These are phyloP conservation scores for Magallana nippona DNA, from an alignment of 2,888 invertebrate genomes.

Conservation along the genomic window DNA sequence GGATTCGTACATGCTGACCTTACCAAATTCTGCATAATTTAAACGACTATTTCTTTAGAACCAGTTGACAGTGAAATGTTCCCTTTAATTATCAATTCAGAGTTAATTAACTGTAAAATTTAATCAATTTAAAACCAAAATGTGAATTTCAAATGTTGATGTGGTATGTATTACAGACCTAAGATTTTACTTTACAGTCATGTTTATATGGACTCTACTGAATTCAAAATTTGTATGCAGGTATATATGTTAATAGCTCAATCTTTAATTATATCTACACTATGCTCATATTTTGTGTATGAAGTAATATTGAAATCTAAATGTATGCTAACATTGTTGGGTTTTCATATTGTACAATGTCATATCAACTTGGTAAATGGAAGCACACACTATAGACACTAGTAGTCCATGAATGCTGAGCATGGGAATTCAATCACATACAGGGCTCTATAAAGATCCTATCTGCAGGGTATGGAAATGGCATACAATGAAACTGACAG, in stretches of 20 bases:
- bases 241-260: neutral
- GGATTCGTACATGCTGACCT: neutral
- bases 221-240: too few species aligned
- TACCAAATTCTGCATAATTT: neutral
- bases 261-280: neutral
- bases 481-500: constrained; percentile 32
- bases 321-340: neutral
- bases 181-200: too few species aligned
- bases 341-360: neutral
- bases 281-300: neutral
- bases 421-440: neutral
- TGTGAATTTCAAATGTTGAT: too few species aligned
- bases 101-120: neutral
- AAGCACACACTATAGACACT: neutral
- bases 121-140: neutral
- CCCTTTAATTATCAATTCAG: constrained; percentile 5
- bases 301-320: neutral
- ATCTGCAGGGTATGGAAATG: neutral
- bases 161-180: too few species aligned
- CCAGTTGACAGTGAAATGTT: too few species aligned
- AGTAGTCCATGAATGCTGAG: neutral
- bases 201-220: neutral
- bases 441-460: neutral
- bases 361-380: neutral
- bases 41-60: too few species aligned